Base-by-base conservation (phyloP, 2,113 vertebrate genomes). In the Chelonoidis abingdonii region DNA sequence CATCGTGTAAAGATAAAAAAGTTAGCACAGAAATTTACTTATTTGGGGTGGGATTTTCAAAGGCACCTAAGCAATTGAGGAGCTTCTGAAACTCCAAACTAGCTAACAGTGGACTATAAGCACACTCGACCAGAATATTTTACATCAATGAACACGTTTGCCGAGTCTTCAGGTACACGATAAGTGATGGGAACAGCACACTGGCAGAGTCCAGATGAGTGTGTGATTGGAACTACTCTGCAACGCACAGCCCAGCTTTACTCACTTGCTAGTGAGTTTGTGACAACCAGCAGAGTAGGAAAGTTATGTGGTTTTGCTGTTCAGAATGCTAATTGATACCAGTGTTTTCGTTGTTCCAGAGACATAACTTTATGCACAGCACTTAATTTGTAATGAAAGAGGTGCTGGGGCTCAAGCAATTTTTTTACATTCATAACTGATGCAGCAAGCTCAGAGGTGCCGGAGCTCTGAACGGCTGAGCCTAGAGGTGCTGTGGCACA, bases 161-260 rank as follows among this genome's bases (percentile, higher is more conserved):
- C 44, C 82, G 92, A 11, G 16, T 38, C 12, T 25, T 52, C 27
- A 10, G 0, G 0, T 3, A 3, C 19, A 13, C 2, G 31, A 57
- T 19, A 25, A 83, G 12, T 0, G 0, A 10, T 5, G 22, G 54
- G 29, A 0, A 0, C 57, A 29, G 54, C 91, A 25, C 57, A 3
- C 62, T 82, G 59, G 41, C 50, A 56, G 62, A 4, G 21, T 6
- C 27, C 44, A 87, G n/a, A 56, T 8, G 75, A 50, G 11, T 31
- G 17, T 0, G 0, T 52, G 84, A n/a, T 1, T 8, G 1, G 69
- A 83, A 3, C 10, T 31, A 24, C 53, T 1, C 5, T 17, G 10
- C 50, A 21, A 24, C 3, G 16, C 29, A 31, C 10, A 29, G 10
- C 31, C 2, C 16, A 21, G 31, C 50, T 47, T 29, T 52, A 50